Conservation (phyloP, 2,113 vertebrate genomes). For the Athene cunicularia region DNA sequence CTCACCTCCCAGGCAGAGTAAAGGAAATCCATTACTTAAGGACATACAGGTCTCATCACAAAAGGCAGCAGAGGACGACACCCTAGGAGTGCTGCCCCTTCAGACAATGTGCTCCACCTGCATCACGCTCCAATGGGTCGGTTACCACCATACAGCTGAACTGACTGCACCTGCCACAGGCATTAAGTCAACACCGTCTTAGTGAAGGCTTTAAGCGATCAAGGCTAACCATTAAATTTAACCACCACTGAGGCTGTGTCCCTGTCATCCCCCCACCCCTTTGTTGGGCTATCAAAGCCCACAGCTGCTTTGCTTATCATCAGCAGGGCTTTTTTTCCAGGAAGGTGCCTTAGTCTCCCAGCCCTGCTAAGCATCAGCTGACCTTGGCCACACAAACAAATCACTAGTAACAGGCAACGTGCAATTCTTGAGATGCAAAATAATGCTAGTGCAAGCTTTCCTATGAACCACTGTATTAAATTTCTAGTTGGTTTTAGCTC, state of each 20-base stretch:
- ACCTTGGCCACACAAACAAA: background rate
- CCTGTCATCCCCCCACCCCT: background rate
- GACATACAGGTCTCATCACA: background rate
- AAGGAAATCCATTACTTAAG: background rate
- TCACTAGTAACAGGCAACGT: accelerated
- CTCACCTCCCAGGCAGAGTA: background rate
- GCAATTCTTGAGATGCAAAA: background rate
- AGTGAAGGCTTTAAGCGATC: background rate
- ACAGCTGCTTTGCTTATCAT: background rate
- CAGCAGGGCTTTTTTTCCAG: background rate
- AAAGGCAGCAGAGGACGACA: background rate
- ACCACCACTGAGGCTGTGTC: background rate
- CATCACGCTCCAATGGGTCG: accelerated
- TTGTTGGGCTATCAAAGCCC: background rate
- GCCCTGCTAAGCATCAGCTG: background rate
- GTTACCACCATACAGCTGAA: background rate
- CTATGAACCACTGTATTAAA: background rate
- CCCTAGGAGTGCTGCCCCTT: background rate
- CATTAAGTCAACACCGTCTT: background rate
- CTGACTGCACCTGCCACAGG: background rate
- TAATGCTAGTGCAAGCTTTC: background rate
- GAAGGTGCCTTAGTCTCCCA: background rate
- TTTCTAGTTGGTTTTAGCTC: background rate
- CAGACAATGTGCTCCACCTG: accelerated
- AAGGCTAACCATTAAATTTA: background rate